phyloP scores from a whole-genome alignment of 1,140 invertebrate genomes.

The Drosophila nebulosa region DNA sequence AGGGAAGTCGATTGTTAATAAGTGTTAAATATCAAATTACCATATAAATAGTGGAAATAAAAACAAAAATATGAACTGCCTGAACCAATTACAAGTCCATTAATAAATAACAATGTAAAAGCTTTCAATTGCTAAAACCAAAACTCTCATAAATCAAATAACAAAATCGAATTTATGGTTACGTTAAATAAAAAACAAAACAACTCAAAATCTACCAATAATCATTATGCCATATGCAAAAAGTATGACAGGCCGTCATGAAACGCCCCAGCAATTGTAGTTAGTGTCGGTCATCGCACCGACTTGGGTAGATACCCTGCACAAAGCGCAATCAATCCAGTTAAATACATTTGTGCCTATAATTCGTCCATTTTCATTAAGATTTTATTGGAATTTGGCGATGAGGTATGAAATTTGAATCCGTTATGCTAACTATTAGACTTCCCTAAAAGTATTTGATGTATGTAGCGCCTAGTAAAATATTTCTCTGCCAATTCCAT shows the following conservation, averaged over 20 bases:
- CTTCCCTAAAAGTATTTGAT: too few relatives aligned
- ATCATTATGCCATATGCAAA: conserved; percentile 11
- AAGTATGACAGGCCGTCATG: conserved; percentile 20
- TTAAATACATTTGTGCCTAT: too few relatives aligned
- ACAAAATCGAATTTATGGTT: conserved; percentile 20
- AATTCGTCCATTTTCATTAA: too few relatives aligned
- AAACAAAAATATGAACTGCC: not conserved
- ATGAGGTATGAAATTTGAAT: too few relatives aligned
- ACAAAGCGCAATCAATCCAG: too few relatives aligned
- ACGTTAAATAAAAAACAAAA: conserved; percentile 9
- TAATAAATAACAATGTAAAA: conserved; percentile 8
- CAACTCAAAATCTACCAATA: conserved; percentile 24
- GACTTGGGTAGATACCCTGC: too few relatives aligned
- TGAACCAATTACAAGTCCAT: conserved; percentile 7
- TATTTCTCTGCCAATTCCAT: too few relatives aligned
- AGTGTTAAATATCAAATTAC: not conserved
- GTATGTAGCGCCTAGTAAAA: too few relatives aligned
- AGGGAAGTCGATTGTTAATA: not conserved
- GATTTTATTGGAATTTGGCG: too few relatives aligned
- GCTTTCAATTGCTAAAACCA: not conserved
- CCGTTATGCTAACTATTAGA: too few relatives aligned
- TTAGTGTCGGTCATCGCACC: too few relatives aligned
- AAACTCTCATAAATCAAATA: conserved; percentile 35
- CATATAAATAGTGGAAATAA: not conserved
- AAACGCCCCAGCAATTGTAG: conserved; percentile 19